A percentile compares a stretch with the other conserved stretches of the same genome.
These are phyloP conservation scores for Leptura quadrifasciata DNA, from an alignment of 2,888 invertebrate genomes.

Conservation along the genomic window DNA sequence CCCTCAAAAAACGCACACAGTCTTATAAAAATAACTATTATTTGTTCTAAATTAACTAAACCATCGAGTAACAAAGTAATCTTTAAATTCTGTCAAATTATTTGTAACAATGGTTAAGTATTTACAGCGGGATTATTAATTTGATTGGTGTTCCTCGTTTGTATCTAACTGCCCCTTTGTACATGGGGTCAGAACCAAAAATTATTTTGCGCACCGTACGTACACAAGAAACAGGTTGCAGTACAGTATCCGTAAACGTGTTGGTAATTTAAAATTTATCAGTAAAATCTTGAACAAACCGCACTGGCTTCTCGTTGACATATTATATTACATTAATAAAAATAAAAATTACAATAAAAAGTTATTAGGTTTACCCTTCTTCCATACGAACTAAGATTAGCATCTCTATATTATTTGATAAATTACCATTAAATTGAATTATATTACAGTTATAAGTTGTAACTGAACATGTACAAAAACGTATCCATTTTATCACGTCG, in stretches of 20 bases:
- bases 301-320: background rate
- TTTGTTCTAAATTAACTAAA: too few relatives aligned
- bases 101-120: too few relatives aligned
- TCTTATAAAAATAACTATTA: too few relatives aligned
- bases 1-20: too few relatives aligned
- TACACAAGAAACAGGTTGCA: background rate
- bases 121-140: too few relatives aligned
- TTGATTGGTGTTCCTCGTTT: too few relatives aligned
- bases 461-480: background rate
- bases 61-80: too few relatives aligned
- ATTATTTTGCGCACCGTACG: background rate
- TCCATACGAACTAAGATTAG: background rate
- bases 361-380: background rate
- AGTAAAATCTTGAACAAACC: background rate
- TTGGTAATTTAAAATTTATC: background rate
- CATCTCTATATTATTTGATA: background rate
- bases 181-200: too few relatives aligned
- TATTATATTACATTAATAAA: background rate
- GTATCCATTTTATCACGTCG: background rate
- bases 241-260: background rate
- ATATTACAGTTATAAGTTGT: conserved; percentile 22
- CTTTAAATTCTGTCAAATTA: too few relatives aligned
- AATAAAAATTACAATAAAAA: background rate
- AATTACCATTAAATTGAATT: conserved; percentile 7
- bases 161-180: too few relatives aligned